Conservation (phyloP, 2,888 invertebrate genomes). For the Macroteleia sp. region DNA sequence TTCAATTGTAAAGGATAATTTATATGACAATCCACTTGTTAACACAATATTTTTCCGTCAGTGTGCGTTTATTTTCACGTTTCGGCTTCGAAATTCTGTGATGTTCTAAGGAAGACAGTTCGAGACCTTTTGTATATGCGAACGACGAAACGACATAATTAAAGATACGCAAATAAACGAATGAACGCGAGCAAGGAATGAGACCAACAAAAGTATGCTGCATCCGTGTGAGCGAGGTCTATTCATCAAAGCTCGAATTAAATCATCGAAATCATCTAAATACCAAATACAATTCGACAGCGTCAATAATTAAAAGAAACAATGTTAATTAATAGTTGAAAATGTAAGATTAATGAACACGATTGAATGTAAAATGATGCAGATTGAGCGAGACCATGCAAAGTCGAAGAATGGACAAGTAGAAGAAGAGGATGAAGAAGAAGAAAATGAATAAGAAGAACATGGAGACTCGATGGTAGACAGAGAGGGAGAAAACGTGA, state of each 20-base stretch:
- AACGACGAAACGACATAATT: too few relatives aligned
- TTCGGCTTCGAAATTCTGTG: too few relatives aligned
- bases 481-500: too few relatives aligned
- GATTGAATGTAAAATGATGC: conserved; percentile 47
- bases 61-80: too few relatives aligned
- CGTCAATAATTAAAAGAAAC: conserved; percentile 53
- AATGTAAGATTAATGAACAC: conserved; percentile 57
- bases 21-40: too few relatives aligned
- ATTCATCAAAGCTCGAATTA: conserved; percentile 21
- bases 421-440: background rate
- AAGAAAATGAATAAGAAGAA: conserved; percentile 1
- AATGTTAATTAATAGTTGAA: conserved; percentile 54
- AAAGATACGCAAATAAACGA: conserved; percentile 1
- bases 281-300: conserved; percentile 27
- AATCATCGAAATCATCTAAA: conserved; percentile 36
- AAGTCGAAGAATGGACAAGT: conserved; percentile 25
- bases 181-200: background rate
- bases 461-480: background rate
- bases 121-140: too few relatives aligned
- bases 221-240: background rate
- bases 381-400: conserved; percentile 26
- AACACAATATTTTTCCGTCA: too few relatives aligned
- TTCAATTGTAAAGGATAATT: too few relatives aligned
- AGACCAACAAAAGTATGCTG: background rate
- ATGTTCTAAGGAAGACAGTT: too few relatives aligned